Conservation (phyloP, 2,888 invertebrate species). For the Dione vanillae region DNA sequence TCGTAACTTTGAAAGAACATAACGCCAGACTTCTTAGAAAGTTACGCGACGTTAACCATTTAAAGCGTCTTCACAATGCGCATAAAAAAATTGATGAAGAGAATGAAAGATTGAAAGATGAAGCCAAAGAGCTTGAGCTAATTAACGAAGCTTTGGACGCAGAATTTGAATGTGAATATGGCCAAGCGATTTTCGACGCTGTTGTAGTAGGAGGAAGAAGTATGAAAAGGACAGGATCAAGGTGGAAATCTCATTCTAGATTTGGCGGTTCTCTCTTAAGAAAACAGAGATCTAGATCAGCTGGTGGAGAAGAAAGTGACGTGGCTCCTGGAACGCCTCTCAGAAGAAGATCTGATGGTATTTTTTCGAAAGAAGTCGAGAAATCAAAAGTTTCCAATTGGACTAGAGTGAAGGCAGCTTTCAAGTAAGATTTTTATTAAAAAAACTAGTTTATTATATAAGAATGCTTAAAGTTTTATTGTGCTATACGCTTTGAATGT, state of each 20-base stretch:
- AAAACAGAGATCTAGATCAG: conserved; percentile 87
- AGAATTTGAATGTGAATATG: conserved; percentile 86
- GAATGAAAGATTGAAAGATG: conserved; percentile 68
- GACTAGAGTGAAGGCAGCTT: conserved; percentile 95
- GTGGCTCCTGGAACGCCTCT: conserved; percentile 68
- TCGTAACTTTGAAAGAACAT: conserved; percentile 88
- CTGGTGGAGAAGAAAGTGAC: conserved; percentile 86
- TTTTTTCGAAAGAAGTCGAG: conserved; percentile 75
- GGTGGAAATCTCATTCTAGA: conserved; percentile 76
- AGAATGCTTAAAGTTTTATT: background rate
- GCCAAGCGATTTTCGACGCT: conserved; percentile 86
- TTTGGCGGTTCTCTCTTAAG: conserved; percentile 81
- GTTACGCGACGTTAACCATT: conserved; percentile 89
- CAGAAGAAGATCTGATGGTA: conserved; percentile 71
- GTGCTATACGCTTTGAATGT: background rate
- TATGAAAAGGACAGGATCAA: conserved; percentile 79
- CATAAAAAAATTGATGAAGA: conserved; percentile 80
- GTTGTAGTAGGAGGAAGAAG: conserved; percentile 84
- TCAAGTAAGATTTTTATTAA: conserved; percentile 86
- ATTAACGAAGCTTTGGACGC: conserved; percentile 81
- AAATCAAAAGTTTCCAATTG: conserved; percentile 91
- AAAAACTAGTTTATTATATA: background rate
- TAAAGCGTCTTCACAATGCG: conserved; percentile 86
- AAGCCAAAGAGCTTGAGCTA: conserved; percentile 68
- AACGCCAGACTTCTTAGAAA: conserved; percentile 87